phyloP scores from a whole-genome alignment of 2,797 vertebrate genomes.

The Falco novaeseelandiae region DNA sequence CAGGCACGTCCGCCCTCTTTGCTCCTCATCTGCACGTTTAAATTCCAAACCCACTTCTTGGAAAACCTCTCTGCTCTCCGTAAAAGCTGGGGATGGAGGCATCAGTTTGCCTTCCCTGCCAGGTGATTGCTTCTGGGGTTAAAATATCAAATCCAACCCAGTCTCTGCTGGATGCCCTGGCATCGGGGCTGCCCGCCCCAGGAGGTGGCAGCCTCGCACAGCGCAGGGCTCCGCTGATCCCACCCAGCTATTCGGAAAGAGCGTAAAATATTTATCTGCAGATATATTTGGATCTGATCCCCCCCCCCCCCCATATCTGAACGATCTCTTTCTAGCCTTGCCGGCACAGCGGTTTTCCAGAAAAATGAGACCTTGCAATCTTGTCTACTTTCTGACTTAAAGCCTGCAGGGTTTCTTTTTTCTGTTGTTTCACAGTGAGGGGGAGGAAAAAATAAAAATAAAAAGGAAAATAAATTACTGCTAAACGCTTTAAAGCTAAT shows the following conservation, averaged over 20 bases:
- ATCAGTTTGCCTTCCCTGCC: rapidly evolving
- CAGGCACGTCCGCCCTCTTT: rapidly evolving
- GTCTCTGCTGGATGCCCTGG: neutral
- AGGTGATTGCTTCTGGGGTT: neutral
- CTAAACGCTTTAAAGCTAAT: constrained; percentile 28
- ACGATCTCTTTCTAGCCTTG: neutral
- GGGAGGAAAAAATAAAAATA: neutral
- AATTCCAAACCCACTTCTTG: neutral
- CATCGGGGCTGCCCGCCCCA: neutral
- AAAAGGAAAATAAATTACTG: neutral
- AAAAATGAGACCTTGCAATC: constrained; percentile 10
- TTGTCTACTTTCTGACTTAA: neutral
- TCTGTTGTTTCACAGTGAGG: neutral
- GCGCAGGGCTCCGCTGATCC: neutral
- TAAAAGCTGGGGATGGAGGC: neutral
- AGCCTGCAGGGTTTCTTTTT: neutral
- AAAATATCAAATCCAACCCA: neutral
- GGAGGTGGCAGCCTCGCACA: constrained; percentile 62
- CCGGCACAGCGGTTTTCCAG: neutral
- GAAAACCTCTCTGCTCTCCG: neutral
- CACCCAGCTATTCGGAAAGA: neutral
- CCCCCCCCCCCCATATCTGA: neutral
- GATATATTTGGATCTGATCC: constrained; percentile 22
- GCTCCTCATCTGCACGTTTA: rapidly evolving
- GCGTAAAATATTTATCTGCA: constrained; percentile 27